Base-by-base conservation (phyloP, 2,113 vertebrate genomes). In the Nerophis ophidion region DNA sequence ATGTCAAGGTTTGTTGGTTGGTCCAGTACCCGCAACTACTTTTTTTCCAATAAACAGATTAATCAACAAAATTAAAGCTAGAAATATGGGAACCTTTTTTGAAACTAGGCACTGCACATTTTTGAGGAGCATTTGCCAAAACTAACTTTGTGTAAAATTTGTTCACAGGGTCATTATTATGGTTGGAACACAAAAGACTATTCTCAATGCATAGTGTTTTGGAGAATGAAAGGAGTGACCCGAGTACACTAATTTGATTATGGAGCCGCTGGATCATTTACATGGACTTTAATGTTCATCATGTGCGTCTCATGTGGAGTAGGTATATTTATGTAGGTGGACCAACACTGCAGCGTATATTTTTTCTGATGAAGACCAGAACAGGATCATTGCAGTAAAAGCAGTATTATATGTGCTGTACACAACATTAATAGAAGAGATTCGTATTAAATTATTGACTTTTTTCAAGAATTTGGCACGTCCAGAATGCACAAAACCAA, bases 21-120 rank as follows among this genome's bases (percentile, higher is more conserved):
- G 34, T 47, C 59, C 40, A 35, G 63, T 63, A 35, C 63, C 34
- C 68, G 61, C 66, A 53, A 47, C 12, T 52, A 57, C 66, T 40
- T 65, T 70, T 74, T 58, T 46, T 50, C 15, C 7, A 12, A 50
- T 7, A 49, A 53, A 56, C 45, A n/a, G 38, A 33, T 19, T 9
- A 8, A 34, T 51, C 57, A 16, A 15, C 55, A 40, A 63, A 19
- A 36, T 61, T 26, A n/a, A 63, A 49, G 64, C 55, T 72, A 54
- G 47, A 54, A 42, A 26, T 57, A 58, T 68, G 49, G 74, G 74
- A 81, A 75, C 70, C 46, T 61, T 48, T 63, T 66, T 61, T 55
- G 36, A 74, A 57, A 48, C 63, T 17, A 15, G 51, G 10, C 50
- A 17, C 42, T 60, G 51, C 42, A 66, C 61, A 45, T 33, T 51